Evolutionary conservation across 2,113 vertebrate species (phyloP), one percentile per base, ranked within the genome.

Genomic region (Perca fluviatilis): DNA sequence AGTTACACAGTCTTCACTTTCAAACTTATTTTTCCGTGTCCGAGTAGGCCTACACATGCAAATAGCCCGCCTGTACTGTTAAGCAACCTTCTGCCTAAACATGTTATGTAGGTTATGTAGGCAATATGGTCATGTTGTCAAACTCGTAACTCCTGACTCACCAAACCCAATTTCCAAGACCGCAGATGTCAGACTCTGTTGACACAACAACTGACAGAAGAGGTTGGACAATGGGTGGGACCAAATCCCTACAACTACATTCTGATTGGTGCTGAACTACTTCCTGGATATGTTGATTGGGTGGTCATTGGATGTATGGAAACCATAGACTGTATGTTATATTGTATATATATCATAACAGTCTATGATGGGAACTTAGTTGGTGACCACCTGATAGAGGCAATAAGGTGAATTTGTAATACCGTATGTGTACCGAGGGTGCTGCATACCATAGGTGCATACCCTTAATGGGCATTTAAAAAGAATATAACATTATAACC

Each of bases 261-360:
- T 86, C 76, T 82, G 85, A 89, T 92, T 93, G 92, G 82, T 6
- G 15, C 54, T 19, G 13, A 19, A 15, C 27, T 9, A 68, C 69
- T 57, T 72, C 56, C 83, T 64, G 51, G 65, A 30, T 53, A 11
- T 53, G 36, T n/a, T 49, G 46, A 67, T 80, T 75, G 51, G 76
- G n/a, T 54, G 3, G 15, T 63, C 2, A 47, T 54, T 77, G 73
- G 69, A 15, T 21, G 14, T 19, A 7, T 27, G 12, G 51, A 27
- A 27, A 27, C 27, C 27, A 27, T 27, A n/a, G n/a, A n/a, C n/a
- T n/a, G n/a, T n/a, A n/a, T n/a, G n/a, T n/a, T n/a, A n/a, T n/a
- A n/a, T n/a, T n/a, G n/a, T n/a, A n/a, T n/a, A n/a, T n/a, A n/a
- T n/a, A n/a, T n/a, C n/a, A n/a, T n/a, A n/a, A n/a, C n/a, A n/a